Evolutionary conservation across 1,140 invertebrate species (phyloP), one percentile per base, ranked within the genome.

Genomic region (Drosophila lacteicornis): DNA sequence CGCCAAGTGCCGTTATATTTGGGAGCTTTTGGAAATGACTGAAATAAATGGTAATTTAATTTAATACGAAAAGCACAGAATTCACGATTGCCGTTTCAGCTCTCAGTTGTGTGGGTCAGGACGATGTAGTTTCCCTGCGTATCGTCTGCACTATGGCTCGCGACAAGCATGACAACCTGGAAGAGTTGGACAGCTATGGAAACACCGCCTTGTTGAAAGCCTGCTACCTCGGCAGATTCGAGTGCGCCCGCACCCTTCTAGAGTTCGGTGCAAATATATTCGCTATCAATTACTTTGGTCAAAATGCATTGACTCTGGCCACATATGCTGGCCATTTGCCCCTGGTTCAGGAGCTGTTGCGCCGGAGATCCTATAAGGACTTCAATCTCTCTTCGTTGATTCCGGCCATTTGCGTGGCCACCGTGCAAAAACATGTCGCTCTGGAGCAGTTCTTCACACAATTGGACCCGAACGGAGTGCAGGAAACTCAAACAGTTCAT

Each of bases 191-290:
- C 61, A 42, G 42, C 12, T 92, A 91, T 27, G 91, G 91, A 0
- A 92, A 92, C 80, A 92, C 91, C 0, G 80, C 91, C 11, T 56
- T 92, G 11, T 46, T 92, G 8, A 92, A 91, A 51, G 87, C 91
- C 15, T 92, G 91, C 61, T 92, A 84, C 45, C 53, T 92, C 46
- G 91, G 87, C 0, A 51, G 66, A 36, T 50, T 45, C 11, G 84
- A 91, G 12, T 84, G 80, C 40, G 91, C 76, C 13, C 43, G 69
- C 4, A 73, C 66, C 0, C 60, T 92, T 5, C 43, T 92, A 0
- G 62, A 79, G 6, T 83, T 79, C 7, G 79, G 82, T 0, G 91
- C 78, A 0, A 82, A 84, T 57, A 77, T 92, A 25, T 80, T 76
- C 9, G 87, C 80, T 3, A 61, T 92, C 4, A 92, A 92, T 13